Base-by-base conservation (phyloP, 1,140 invertebrate genomes). In the Heliothis subflexa region DNA sequence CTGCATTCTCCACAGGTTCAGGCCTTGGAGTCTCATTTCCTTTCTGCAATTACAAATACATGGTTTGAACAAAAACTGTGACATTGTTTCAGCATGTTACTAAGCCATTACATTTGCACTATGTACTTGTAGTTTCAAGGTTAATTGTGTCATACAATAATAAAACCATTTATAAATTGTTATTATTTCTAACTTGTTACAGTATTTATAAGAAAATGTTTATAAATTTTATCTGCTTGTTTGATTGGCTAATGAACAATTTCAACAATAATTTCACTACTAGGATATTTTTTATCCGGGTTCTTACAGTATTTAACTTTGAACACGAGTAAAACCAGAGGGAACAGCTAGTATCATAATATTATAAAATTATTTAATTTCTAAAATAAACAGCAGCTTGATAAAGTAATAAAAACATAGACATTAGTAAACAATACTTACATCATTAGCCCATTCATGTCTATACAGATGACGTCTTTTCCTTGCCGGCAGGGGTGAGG, bases 381-480 rank as follows among this genome's bases (percentile, higher is more conserved):
- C n/a, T n/a, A n/a, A n/a, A n/a, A n/a, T n/a, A n/a, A n/a, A 55
- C 10, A 1, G 21, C 1, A 25, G 2, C 11, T 21, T 14, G 18
- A 5, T 5, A 0, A 55, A 3, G 5, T 0, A 9, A 21, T 7
- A 21, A 10, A 7, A 10, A 21, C 0, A 2, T 25, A 10, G 9
- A 11, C 7, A 18, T 4, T 40, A 45, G 55, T n/a, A 50, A 21
- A 33, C 16, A 9, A 62, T 76, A 95, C 94, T 94, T 86, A 95
- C 96, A 83, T 97, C 97, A 89, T 97, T 97, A 79, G 96, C 96
- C 97, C 97, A 98, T 92, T 98, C 98, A 93, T 98, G 97, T 93
- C 97, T 98, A 86, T 98, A 98, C 14, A 98, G 92, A 75, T 97
- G 97, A 14, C 97, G 93, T 77, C 97, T 96, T 92, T 98, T 98